A percentile compares a stretch with the other conserved stretches of the same genome.
Evolutionary conservation across 2,797 vertebrate species (phyloP).

Genomic region (Sebastes itinus): DNA sequence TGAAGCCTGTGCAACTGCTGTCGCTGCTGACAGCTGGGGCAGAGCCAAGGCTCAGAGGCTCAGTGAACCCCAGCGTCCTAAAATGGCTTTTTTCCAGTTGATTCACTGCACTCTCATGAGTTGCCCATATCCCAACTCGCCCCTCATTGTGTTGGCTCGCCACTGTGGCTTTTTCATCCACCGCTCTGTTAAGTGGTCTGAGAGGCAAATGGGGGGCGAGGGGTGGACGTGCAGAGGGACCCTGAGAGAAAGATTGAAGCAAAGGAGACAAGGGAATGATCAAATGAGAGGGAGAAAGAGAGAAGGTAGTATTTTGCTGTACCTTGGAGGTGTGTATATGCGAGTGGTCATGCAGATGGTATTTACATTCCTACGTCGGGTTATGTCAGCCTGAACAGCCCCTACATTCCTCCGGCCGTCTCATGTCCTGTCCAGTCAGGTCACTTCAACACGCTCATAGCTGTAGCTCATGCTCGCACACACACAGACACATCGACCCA

Average conservation of each 20-base stretch:
- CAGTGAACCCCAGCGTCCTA: slow-evolving; percentile 13
- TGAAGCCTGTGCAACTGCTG: slow-evolving; percentile 30
- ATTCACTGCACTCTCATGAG: slow-evolving; percentile 18
- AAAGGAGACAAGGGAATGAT: slow-evolving; percentile 25
- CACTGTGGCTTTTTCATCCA: slow-evolving; percentile 4
- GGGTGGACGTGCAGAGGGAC: not conserved
- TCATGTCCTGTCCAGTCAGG: slow-evolving; percentile 66
- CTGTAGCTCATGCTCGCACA: not conserved
- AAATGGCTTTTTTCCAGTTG: slow-evolving; percentile 2
- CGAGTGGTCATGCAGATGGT: slow-evolving; percentile 65
- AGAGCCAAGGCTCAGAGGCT: not conserved
- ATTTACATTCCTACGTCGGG: slow-evolving; percentile 67
- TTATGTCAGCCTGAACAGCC: slow-evolving; percentile 65
- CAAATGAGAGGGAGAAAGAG: slow-evolving; percentile 48
- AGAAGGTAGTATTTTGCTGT: slow-evolving; percentile 58
- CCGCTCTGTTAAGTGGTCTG: slow-evolving; percentile 15
- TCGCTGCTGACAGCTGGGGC: slow-evolving; percentile 9
- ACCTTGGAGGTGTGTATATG: not conserved
- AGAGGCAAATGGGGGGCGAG: not conserved
- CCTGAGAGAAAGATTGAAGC: slow-evolving; percentile 16
- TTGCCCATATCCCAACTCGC: not conserved
- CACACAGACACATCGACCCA: slow-evolving; percentile 23
- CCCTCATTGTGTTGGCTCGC: slow-evolving; percentile 1
- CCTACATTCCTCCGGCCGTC: slow-evolving; percentile 54
- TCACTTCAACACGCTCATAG: slow-evolving; percentile 33